phyloP scores from a whole-genome alignment of 2,113 vertebrate species.

The Dasypus novemcinctus region DNA sequence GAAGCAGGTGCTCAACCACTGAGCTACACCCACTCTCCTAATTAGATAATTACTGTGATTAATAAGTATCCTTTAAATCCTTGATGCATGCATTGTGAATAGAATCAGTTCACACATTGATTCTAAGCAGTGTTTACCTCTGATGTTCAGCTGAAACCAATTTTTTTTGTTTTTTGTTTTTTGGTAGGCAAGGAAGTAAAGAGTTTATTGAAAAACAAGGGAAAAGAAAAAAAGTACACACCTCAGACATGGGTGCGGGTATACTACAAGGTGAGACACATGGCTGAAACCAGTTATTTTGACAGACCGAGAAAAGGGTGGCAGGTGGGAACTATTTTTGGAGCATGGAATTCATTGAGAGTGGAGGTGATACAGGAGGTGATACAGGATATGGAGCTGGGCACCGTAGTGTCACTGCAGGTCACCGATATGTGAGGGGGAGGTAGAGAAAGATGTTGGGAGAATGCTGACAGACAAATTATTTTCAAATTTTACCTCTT shows the following conservation, averaged over 20 bases:
- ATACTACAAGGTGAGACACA: too few relatives aligned
- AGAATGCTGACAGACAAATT: neutral
- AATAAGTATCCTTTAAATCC: neutral
- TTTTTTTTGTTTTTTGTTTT: too few relatives aligned
- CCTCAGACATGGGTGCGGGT: too few relatives aligned
- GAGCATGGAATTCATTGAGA: neutral
- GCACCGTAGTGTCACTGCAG: neutral
- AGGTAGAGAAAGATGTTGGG: neutral
- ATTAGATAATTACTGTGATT: neutral
- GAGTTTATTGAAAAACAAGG: too few relatives aligned
- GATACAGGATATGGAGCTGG: too few relatives aligned
- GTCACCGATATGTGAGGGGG: neutral
- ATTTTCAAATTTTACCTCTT: neutral
- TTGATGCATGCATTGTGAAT: neutral
- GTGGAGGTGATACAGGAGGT: neutral
- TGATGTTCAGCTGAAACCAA: neutral
- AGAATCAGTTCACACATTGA: neutral
- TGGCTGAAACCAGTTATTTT: neutral
- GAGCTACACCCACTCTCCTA: too few relatives aligned
- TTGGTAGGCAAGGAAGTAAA: too few relatives aligned
- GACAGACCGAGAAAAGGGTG: neutral
- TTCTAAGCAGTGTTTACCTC: neutral
- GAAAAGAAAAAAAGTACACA: too few relatives aligned
- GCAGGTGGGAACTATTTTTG: slow-evolving; percentile 20
- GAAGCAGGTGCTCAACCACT: too few relatives aligned